Evolutionary conservation across 2,113 vertebrate genomes (phyloP).

Genomic region (Bubo bubo): DNA sequence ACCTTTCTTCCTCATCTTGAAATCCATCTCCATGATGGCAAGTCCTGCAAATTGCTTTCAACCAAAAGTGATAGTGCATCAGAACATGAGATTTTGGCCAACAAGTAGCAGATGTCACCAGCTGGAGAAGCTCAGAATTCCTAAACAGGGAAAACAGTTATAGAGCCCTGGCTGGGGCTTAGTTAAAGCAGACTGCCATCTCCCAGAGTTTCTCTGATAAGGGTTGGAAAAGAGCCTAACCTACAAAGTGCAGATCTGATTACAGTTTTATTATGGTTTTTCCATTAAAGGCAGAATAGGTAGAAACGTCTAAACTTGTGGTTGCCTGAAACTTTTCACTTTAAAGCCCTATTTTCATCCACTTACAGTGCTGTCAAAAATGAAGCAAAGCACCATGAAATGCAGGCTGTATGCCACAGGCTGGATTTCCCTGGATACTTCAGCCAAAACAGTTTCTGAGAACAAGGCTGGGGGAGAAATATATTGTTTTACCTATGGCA

Average conservation of each 20-base stretch:
- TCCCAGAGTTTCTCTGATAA: not conserved
- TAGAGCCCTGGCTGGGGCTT: not conserved
- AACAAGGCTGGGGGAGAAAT: not conserved
- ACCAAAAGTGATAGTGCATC: not conserved
- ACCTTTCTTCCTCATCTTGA: not conserved
- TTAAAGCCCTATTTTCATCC: not conserved
- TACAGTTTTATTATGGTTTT: not conserved
- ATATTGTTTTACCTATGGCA: not conserved
- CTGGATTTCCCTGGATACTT: not conserved
- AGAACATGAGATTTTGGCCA: not conserved
- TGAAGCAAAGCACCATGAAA: not conserved
- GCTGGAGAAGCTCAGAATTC: not conserved
- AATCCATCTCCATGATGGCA: not conserved
- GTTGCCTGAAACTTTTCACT: not conserved
- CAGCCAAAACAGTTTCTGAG: not conserved
- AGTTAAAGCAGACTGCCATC: not conserved
- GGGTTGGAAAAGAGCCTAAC: not conserved
- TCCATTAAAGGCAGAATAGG: not conserved
- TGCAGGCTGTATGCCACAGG: not conserved
- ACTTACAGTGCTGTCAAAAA: not conserved
- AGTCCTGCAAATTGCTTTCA: not conserved
- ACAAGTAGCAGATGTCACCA: not conserved
- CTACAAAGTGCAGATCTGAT: not conserved
- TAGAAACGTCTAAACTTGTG: not conserved
- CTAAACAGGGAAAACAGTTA: not conserved